A percentile compares a stretch with the other conserved stretches of the same genome.
Conservation (phyloP, 2,888 invertebrate species). For the Patella caerulea region DNA sequence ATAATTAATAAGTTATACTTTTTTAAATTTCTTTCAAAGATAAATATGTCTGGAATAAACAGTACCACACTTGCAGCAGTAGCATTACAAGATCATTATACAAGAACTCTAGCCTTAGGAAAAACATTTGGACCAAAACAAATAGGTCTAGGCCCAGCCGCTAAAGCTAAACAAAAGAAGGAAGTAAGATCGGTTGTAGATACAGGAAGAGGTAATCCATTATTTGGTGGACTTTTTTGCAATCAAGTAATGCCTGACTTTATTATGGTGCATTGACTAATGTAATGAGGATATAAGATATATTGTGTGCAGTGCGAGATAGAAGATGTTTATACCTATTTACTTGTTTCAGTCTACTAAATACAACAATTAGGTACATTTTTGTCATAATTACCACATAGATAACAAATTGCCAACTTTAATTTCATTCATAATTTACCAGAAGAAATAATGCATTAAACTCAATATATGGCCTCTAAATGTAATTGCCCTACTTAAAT, state of each 20-base stretch:
- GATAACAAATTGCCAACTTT: too few species aligned
- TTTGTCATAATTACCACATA: too few species aligned
- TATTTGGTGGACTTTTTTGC: background rate
- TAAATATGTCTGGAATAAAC: background rate
- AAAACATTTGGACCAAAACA: conserved; percentile 48
- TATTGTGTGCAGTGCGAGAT: background rate
- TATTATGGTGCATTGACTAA: background rate
- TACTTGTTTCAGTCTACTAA: too few species aligned
- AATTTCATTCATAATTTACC: too few species aligned
- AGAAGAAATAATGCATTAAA: too few species aligned
- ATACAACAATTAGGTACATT: too few species aligned
- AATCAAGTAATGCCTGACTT: background rate
- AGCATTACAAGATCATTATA: conserved; percentile 68
- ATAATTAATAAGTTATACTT: too few species aligned
- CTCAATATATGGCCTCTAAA: too few species aligned
- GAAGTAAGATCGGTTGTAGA: conserved; percentile 57
- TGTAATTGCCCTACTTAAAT: too few species aligned
- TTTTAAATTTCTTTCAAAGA: too few species aligned
- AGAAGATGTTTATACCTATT: too few species aligned
- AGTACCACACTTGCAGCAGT: conserved; percentile 62
- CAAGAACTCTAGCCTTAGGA: conserved; percentile 53
- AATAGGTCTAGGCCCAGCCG: conserved; percentile 52
- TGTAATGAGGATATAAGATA: background rate
- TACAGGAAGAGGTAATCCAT: conserved; percentile 55
- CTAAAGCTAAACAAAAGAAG: conserved; percentile 49